phyloP scores from a whole-genome alignment of 1,140 invertebrate species.

The Eueides isabella region DNA sequence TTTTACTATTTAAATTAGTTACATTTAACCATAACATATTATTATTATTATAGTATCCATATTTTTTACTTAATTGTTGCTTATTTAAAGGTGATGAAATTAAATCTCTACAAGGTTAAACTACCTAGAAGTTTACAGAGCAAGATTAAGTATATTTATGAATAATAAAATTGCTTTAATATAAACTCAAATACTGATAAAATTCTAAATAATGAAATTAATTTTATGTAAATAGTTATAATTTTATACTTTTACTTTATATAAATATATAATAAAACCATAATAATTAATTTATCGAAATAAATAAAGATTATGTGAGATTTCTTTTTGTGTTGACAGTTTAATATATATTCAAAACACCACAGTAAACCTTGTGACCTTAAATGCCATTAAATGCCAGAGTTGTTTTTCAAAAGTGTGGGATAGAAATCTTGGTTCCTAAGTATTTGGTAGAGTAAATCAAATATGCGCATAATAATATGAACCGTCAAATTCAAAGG shows the following conservation, averaged over 20 bases:
- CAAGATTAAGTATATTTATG: background rate
- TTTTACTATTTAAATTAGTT: background rate
- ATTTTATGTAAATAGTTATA: constrained; percentile 11
- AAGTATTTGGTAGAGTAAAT: background rate
- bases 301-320: constrained; percentile 2
- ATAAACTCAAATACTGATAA: background rate
- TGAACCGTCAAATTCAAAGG: background rate
- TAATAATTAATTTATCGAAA: constrained; percentile 1
- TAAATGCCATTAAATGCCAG: constrained; percentile 3
- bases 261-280: background rate
- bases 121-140: background rate
- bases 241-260: background rate
- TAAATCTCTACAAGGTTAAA: background rate
- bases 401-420: background rate
- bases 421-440: background rate
- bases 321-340: constrained; percentile 12
- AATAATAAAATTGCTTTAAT: background rate
- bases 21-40: background rate
- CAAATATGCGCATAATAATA: background rate
- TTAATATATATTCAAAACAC: constrained; percentile 18
- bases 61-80: background rate
- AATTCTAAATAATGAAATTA: background rate
- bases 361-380: constrained; percentile 14
- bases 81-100: background rate
- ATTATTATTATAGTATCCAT: background rate